phyloP scores from a whole-genome alignment of 2,797 vertebrate species.

The Acanthurus tractus region DNA sequence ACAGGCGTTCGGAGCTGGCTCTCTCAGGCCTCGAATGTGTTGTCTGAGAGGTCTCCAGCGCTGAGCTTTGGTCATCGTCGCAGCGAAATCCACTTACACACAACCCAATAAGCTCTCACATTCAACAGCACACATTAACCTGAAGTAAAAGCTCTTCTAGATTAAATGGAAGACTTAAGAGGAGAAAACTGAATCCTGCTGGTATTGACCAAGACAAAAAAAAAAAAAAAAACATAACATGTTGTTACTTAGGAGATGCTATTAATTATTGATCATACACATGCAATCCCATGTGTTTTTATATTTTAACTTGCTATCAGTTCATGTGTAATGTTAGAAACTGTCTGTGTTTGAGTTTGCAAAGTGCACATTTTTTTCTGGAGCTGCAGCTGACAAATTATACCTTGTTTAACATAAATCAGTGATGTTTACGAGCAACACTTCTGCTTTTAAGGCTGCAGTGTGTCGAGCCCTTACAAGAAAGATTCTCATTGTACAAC shows the following conservation, averaged over 20 bases:
- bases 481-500: not conserved
- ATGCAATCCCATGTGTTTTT: not conserved
- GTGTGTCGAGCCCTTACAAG: not conserved
- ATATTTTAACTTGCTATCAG: not conserved
- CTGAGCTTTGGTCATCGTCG: conserved; percentile 48
- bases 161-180: conserved; percentile 57
- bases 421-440: not conserved
- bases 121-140: conserved; percentile 63
- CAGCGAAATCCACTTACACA: conserved; percentile 66
- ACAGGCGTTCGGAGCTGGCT: conserved; percentile 70
- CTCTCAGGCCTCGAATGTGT: conserved; percentile 60
- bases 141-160: conserved; percentile 54
- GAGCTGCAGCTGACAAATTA: too few species aligned
- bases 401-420: not conserved
- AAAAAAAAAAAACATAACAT: not conserved
- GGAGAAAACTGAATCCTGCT: conserved; percentile 17
- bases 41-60: conserved; percentile 56
- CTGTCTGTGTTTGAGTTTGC: not conserved
- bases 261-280: conserved; percentile 3
- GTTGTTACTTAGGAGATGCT: conserved; percentile 32
- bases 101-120: conserved; percentile 50
- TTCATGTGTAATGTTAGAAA: not conserved
- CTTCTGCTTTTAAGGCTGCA: not conserved
- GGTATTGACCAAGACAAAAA: conserved; percentile 36
- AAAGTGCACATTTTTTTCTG: not conserved